Evolutionary conservation across 2,113 vertebrate species (phyloP), one percentile per base, ranked within the genome.

Genomic region (Sander lucioperca): DNA sequence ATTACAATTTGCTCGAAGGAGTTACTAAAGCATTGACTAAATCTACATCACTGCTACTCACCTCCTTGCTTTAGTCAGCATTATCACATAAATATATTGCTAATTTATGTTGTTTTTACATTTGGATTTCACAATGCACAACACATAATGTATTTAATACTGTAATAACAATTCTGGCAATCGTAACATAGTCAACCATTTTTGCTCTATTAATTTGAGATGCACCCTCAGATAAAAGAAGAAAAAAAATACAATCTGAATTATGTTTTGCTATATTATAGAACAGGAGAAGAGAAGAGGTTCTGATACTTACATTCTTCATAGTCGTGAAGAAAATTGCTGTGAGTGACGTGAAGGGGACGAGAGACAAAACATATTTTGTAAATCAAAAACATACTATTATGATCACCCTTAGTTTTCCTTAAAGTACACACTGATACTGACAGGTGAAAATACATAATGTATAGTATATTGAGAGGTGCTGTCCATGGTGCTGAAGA

Each of bases 401-500:
- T 25, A 13, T 13, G n/a, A 19, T 71, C 13, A 16, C 6, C 14
- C 3, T 21, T 1, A 4, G 36, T 14, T 53, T 36, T n/a, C 1
- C 51, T 70, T 5, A 21, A 68, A 39, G 21, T 25, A 25, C 68
- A 25, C 33, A 25, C 8, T 18, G 9, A 25, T 56, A 3, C n/a
- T 23, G 14, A 18, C 53, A 57, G 15, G 21, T 6, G 4, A 53
- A 51, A 36, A 4, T n/a, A 14, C 19, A 39, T 54, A 1, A 39
- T 23, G 23, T 11, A n/a, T 2, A 33, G 27, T 15, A 21, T 6
- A 53, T n/a, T 19, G 19, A 7, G 57, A 50, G 73, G 3, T 7
- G 58, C 63, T 67, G 75, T 77, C 63, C 53, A 8, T 67, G 63
- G 64, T 77, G 74, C 74, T 56, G 36, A 45, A 56, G 12, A n/a